Conservation (phyloP, 2,888 invertebrate genomes). For the Lasioglossum calceatum region DNA sequence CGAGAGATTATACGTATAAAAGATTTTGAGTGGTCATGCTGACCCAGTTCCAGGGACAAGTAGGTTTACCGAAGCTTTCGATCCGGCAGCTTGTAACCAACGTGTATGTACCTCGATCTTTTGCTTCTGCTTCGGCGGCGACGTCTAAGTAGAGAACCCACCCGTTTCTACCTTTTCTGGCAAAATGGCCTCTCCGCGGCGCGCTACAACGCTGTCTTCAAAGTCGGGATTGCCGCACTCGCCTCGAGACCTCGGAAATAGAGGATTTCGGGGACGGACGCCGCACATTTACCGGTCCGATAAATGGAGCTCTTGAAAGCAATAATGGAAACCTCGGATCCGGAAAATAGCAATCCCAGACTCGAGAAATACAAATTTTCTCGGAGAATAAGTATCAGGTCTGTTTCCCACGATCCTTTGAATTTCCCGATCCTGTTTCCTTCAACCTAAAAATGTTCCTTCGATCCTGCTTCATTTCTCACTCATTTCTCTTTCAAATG, state of each 20-base stretch:
- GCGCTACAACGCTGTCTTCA: neutral
- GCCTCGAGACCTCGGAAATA: neutral
- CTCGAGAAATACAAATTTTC: neutral
- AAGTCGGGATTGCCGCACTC: neutral
- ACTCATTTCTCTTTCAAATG: no score
- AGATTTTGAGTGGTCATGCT: slow-evolving; percentile 48
- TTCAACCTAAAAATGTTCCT: neutral
- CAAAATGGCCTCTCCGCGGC: neutral
- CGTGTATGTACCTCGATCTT: slow-evolving; percentile 15
- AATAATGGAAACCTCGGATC: slow-evolving; percentile 1
- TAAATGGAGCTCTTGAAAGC: neutral
- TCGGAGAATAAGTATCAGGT: neutral
- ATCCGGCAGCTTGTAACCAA: slow-evolving; percentile 34
- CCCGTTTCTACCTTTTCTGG: neutral
- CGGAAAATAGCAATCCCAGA: neutral
- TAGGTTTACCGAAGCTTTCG: slow-evolving; percentile 52
- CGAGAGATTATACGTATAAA: slow-evolving; percentile 48
- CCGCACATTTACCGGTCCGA: neutral
- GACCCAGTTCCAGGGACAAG: slow-evolving; percentile 49
- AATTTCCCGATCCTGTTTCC: neutral
- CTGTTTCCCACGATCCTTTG: neutral
- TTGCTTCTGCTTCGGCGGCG: neutral
- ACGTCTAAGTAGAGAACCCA: neutral
- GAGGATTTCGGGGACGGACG: neutral
- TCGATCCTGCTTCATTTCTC: neutral